Conservation (phyloP, 1,140 invertebrate genomes). For the Batillaria attramentaria region DNA sequence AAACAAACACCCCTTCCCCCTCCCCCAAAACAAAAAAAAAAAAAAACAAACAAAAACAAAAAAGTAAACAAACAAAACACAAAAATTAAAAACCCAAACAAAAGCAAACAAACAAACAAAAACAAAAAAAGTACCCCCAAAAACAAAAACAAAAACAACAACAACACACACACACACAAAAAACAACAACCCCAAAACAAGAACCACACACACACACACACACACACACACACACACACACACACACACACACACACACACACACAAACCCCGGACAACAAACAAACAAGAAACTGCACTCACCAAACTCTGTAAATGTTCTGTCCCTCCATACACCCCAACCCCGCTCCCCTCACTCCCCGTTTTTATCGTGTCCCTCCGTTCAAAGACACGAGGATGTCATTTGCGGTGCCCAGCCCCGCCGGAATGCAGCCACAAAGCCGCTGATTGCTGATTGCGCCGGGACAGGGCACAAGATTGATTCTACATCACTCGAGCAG, state of each 20-base stretch:
- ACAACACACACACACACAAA: background rate
- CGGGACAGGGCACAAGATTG: too few relatives aligned
- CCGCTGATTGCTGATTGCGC: too few relatives aligned
- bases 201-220: constrained; percentile 17
- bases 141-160: background rate
- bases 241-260: background rate
- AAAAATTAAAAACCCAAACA: background rate
- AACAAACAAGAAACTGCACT: background rate
- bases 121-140: background rate
- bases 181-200: too few relatives aligned
- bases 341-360: too few relatives aligned
- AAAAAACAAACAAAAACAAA: background rate
- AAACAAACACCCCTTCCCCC: too few relatives aligned
- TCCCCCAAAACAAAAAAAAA: background rate
- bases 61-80: background rate
- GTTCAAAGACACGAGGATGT: too few relatives aligned
- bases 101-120: background rate
- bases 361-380: too few relatives aligned
- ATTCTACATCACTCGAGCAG: too few relatives aligned
- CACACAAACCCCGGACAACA: background rate
- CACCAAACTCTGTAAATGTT: too few relatives aligned
- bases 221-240: background rate
- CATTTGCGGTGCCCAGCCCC: too few relatives aligned
- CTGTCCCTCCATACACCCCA: too few relatives aligned
- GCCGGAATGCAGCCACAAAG: too few relatives aligned